Conservation (phyloP, 2,113 vertebrate genomes). For the Dasyornis broadbenti region DNA sequence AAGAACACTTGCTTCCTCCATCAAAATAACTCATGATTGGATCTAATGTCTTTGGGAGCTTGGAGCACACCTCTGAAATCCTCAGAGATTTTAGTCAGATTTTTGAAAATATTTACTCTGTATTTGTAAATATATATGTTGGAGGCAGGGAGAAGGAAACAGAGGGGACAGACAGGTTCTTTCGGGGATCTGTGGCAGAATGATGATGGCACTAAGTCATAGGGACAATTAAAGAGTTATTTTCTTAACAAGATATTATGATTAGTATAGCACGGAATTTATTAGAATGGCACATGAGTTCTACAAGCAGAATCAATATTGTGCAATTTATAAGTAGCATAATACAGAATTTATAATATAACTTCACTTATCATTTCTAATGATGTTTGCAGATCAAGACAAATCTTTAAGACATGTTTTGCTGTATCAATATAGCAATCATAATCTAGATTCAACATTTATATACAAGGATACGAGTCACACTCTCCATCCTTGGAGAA, state of each 20-base stretch:
- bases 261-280: neutral
- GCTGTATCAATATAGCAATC: neutral
- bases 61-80: neutral
- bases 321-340: neutral
- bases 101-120: neutral
- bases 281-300: neutral
- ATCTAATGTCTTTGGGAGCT: neutral
- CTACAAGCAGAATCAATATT: neutral
- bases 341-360: neutral
- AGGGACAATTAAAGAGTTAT: neutral
- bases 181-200: neutral
- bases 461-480: neutral
- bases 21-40: accelerated
- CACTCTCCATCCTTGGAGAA: neutral
- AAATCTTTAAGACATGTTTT: neutral
- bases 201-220: neutral
- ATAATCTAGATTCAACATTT: neutral
- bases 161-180: neutral
- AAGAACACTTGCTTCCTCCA: neutral
- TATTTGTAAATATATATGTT: neutral
- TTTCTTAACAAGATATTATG: neutral
- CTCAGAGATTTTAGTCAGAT: neutral
- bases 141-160: neutral
- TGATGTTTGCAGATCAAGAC: neutral
- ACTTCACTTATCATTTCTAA: neutral